Base-by-base conservation (phyloP, 2,888 invertebrate genomes). In the Sepioteuthis lessoniana region DNA sequence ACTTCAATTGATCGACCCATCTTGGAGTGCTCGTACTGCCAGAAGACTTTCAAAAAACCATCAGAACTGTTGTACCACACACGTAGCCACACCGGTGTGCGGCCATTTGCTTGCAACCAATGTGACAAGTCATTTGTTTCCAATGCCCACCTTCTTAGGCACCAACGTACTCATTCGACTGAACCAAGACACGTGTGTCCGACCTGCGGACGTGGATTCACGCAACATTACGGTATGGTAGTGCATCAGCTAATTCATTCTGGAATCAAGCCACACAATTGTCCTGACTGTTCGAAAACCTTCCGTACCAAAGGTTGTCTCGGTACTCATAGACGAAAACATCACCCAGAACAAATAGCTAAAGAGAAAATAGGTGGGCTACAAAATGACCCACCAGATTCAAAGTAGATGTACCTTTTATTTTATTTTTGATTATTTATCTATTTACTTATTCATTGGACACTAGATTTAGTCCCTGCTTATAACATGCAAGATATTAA, bases 61-160 rank as follows among this genome's bases (percentile, higher is more conserved):
- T 92, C 92, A 1, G 46, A 92, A 46, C 28, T 92, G 35, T n/a
- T 92, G n/a, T 92, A 46, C 19, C 92, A 92, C 13, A 92, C 92
- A 5, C 92, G 92, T 46, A 42, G 31, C 5, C 92, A 92, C 13
- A 92, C 92, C 31, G 92, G 46, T 5, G 92, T 37, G 35, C 92
- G 92, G 10, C 92, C 92, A 4, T 92, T 92, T 16, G 19, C 31
- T 5, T 92, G 92, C 35, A 47, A 92, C 21, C n/a, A 47, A 31
- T 92, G 92, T n/a, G 46, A 46, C 28, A 92, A 92, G 13, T 13
- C 28, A 1, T 92, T 92, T 31, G 92, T 46, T 19, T 92, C 92
- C 13, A 92, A 8, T 31, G 19, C 92, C 35, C 46, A 42, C 46
- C 42, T 92, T 19, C 35, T 42, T 13, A 31, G 92, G 3, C 92